Conservation (phyloP, 2,888 invertebrate species). For the Isoperla grammatica region DNA sequence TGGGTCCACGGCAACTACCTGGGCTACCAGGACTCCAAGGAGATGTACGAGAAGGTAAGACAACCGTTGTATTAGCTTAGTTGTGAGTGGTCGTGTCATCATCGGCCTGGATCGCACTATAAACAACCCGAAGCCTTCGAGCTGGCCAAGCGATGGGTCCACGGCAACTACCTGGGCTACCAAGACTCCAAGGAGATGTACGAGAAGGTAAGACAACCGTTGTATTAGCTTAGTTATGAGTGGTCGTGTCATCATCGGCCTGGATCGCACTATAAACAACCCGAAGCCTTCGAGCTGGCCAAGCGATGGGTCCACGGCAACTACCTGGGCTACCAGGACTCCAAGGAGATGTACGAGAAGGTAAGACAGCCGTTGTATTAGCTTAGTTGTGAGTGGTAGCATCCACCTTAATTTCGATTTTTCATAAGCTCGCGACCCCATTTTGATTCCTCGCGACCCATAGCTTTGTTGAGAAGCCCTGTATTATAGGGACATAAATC, state of each 20-base stretch:
- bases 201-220: conserved; percentile 55
- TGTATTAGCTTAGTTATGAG: no score
- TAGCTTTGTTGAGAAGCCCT: no score
- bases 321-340: conserved; percentile 55
- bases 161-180: conserved; percentile 59
- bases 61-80: no score
- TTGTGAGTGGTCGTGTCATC: no score
- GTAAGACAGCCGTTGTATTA: no score
- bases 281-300: conserved; percentile 55
- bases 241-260: conserved; percentile 62
- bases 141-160: conserved; percentile 64
- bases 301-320: conserved; percentile 63
- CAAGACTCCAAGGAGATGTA: conserved; percentile 58
- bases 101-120: conserved; percentile 59
- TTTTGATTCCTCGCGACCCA: no score
- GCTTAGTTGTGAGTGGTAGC: no score
- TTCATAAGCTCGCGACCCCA: no score
- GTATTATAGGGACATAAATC: no score
- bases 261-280: conserved; percentile 54
- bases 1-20: conserved; percentile 64
- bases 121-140: conserved; percentile 50
- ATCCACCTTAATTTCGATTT: no score
- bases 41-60: conserved; percentile 64
- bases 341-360: conserved; percentile 65
- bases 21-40: conserved; percentile 52